phyloP scores from a whole-genome alignment of 2,888 invertebrate genomes.

The Muscina levida region DNA sequence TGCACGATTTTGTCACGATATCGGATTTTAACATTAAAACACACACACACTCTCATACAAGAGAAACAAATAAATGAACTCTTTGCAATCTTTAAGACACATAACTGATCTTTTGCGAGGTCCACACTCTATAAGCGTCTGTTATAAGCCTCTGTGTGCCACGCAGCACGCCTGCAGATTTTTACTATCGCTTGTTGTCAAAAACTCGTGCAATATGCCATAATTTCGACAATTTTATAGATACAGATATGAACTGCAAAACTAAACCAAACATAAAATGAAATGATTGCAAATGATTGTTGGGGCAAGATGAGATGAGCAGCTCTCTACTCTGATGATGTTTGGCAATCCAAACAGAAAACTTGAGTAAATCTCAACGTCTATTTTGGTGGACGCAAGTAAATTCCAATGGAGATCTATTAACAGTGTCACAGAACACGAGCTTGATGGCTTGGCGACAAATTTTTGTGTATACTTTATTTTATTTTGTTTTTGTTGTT shows the following conservation, averaged over 20 bases:
- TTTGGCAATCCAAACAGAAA: slow-evolving; percentile 4
- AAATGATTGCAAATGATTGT: slow-evolving; percentile 33
- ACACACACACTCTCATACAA: slow-evolving; percentile 26
- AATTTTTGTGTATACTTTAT: too few species aligned
- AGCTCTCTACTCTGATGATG: background rate
- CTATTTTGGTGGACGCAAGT: slow-evolving; percentile 9
- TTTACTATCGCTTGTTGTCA: slow-evolving; percentile 75
- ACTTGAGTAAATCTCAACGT: background rate
- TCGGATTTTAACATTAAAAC: slow-evolving; percentile 44
- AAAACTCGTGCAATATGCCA: slow-evolving; percentile 73
- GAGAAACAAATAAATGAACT: slow-evolving; percentile 12
- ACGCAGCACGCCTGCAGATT: slow-evolving; percentile 68
- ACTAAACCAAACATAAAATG: slow-evolving; percentile 30
- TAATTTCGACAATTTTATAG: slow-evolving; percentile 72
- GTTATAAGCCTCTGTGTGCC: slow-evolving; percentile 28
- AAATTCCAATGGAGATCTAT: slow-evolving; percentile 23
- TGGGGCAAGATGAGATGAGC: background rate
- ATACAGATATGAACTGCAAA: slow-evolving; percentile 55
- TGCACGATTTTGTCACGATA: slow-evolving; percentile 65
- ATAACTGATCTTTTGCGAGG: slow-evolving; percentile 49
- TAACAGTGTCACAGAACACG: slow-evolving; percentile 17
- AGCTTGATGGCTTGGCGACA: slow-evolving; percentile 24
- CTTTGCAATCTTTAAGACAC: slow-evolving; percentile 15
- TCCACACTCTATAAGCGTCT: slow-evolving; percentile 15
- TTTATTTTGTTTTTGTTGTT: too few species aligned